Evolutionary conservation across 2,888 invertebrate genomes (phyloP), one percentile per base, ranked within the genome.

Genomic region (Amphipyra tragopoginis): DNA sequence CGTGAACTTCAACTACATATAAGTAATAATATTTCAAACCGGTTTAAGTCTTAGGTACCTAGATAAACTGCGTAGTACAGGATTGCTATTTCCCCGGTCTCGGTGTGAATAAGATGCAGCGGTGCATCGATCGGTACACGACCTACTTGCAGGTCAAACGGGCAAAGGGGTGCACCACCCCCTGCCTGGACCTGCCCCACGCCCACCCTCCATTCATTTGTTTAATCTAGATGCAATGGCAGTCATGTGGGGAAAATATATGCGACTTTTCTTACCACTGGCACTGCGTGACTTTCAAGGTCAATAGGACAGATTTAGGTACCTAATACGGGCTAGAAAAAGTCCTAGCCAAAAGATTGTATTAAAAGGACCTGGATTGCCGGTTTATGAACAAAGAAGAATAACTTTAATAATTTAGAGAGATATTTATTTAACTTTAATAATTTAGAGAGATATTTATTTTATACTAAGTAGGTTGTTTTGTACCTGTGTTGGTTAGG

Each of bases 91-190:
- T 72, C 42, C 62, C 53, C 44, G 40, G 67, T 53, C 33, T 43
- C 29, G 13, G 38, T 64, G 65, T 65, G 54, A 81, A 74, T 80
- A 85, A 88, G 87, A 88, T 89, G 88, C 88, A 88, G 75, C 58
- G 72, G 66, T 70, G 67, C 82, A 92, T 92, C 90, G 92, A 93
- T 92, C 88, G 89, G 34, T 63, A 62, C 77, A 79, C 84, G 92
- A 91, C 93, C 93, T 89, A 93, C 84, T 91, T 93, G 83, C 89
- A 89, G 92, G 91, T 92, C 92, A 90, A 74, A 80, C 79, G 59
- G 63, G 74, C 79, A 72, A 76, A 51, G 54, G 71, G 72, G 72
- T 57, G 59, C 54, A 68, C 44, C 10, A 45, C 38, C 60, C n/a
- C 60, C 48, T 39, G 60, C 57, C 59, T 55, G 65, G 64, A 8